phyloP scores from a whole-genome alignment of 2,888 invertebrate species.

The Tuberolachnus salignus region DNA sequence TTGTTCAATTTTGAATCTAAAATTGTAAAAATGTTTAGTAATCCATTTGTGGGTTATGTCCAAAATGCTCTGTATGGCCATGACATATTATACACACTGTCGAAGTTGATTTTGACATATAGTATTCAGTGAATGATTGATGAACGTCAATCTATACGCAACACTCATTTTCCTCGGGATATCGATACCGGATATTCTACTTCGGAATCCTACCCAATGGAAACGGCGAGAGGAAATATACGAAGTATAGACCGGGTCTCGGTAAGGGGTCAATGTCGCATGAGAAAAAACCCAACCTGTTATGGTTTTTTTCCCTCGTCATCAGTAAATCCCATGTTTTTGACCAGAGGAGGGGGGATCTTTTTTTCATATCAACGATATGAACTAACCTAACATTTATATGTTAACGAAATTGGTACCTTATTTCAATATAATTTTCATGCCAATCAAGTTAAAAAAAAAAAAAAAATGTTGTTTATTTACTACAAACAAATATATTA shows the following conservation, averaged over 20 bases:
- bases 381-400: no score
- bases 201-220: neutral
- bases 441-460: no score
- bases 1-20: neutral
- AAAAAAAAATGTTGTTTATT: no score
- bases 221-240: neutral
- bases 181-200: constrained; percentile 47
- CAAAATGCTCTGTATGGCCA: neutral
- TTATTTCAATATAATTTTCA: no score
- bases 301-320: neutral
- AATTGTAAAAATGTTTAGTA: neutral
- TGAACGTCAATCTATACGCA: constrained; percentile 29
- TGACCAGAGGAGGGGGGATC: no score
- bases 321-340: no score
- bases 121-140: constrained; percentile 40
- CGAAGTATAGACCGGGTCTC: constrained; percentile 12
- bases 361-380: no score
- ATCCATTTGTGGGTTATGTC: constrained; percentile 5
- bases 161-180: constrained; percentile 39
- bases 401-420: no score
- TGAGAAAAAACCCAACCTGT: neutral
- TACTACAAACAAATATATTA: no score
- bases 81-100: constrained; percentile 37
- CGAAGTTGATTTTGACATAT: constrained; percentile 32
- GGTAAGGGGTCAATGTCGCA: constrained; percentile 37